Evolutionary conservation across 1,140 invertebrate genomes (phyloP).

Genomic region (Drosophila parabipectinata): DNA sequence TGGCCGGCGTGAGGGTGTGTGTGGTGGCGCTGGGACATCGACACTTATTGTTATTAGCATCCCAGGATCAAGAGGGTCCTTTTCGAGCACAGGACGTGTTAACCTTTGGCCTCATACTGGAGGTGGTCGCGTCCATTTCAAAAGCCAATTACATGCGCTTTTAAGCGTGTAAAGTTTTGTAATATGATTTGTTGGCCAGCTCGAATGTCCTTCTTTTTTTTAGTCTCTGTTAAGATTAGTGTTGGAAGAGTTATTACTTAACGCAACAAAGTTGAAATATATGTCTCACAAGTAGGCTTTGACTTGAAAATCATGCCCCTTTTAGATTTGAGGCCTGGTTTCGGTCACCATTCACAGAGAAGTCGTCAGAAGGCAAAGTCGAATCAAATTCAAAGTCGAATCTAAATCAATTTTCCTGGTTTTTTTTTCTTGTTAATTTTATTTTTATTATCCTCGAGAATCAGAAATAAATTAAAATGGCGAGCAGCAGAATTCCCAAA

Average conservation of each 20-base stretch:
- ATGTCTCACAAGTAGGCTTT: neutral
- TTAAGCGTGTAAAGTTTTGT: constrained; percentile 82
- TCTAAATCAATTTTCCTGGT: neutral
- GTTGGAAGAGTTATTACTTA: neutral
- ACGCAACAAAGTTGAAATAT: no score
- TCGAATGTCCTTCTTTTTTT: constrained; percentile 40
- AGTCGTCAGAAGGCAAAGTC: neutral
- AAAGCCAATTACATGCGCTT: constrained; percentile 82
- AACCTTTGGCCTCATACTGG: constrained; percentile 46
- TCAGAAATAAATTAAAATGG: neutral
- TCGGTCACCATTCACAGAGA: neutral
- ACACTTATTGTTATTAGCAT: constrained; percentile 82
- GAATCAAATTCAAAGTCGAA: neutral
- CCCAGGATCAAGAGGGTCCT: constrained; percentile 39
- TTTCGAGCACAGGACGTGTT: constrained; percentile 48
- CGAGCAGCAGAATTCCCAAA: neutral
- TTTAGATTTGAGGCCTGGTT: neutral
- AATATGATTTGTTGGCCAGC: constrained; percentile 74
- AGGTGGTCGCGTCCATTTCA: constrained; percentile 62
- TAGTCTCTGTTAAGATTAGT: no score
- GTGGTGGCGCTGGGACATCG: constrained; percentile 52
- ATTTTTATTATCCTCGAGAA: neutral
- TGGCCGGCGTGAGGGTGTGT: constrained; percentile 15
- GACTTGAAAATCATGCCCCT: neutral
- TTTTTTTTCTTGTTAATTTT: no score